phyloP scores from a whole-genome alignment of 1,140 invertebrate genomes.

The Caenorhabditis elegans region DNA sequence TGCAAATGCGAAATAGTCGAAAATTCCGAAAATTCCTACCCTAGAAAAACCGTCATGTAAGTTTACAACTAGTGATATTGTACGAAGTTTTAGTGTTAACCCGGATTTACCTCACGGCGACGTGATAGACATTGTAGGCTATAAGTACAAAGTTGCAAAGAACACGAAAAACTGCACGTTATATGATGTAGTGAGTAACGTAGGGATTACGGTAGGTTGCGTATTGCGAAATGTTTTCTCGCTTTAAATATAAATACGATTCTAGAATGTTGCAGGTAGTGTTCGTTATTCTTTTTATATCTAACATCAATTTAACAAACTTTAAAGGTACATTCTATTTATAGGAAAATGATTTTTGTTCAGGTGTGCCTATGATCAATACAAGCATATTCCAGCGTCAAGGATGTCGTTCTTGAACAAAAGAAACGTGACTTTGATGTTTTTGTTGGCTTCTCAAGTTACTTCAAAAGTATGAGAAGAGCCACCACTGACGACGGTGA shows the following conservation, averaged over 20 bases:
- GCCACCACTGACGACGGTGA: background rate
- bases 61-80: too few relatives aligned
- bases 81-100: too few relatives aligned
- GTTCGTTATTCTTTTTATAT: too few relatives aligned
- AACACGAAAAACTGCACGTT: background rate
- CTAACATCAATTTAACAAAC: background rate
- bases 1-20: conserved; percentile 2
- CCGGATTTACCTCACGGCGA: background rate
- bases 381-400: background rate
- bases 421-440: background rate
- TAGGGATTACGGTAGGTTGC: background rate
- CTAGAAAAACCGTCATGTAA: too few relatives aligned
- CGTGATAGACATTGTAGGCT: background rate
- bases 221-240: background rate
- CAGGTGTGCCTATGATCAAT: too few relatives aligned
- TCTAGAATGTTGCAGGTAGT: too few relatives aligned
- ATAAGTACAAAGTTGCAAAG: background rate
- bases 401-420: background rate
- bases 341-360: too few relatives aligned
- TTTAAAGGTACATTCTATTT: too few relatives aligned
- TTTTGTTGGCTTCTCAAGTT: background rate
- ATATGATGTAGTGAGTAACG: background rate
- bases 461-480: background rate
- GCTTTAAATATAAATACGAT: background rate
- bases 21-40: background rate